Evolutionary conservation across 2,797 vertebrate genomes (phyloP).

Genomic region (Avahi laniger): DNA sequence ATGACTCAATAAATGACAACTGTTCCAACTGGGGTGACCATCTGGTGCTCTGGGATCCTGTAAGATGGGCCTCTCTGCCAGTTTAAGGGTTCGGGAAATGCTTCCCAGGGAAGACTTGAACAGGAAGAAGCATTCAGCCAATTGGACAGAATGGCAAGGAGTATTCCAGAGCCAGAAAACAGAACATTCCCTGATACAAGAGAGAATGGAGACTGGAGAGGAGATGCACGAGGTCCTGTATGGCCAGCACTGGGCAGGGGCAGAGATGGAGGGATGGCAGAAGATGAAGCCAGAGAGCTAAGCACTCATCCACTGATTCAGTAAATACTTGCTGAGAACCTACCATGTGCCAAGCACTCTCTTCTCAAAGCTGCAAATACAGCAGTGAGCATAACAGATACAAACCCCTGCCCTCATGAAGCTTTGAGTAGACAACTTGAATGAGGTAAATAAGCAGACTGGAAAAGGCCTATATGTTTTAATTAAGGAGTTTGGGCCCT

Average conservation of each 20-base stretch:
- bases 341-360: background rate
- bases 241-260: fast-evolving
- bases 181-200: background rate
- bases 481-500: background rate
- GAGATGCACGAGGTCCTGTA: fast-evolving
- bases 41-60: background rate
- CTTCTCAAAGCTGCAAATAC: background rate
- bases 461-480: background rate
- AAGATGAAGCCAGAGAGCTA: background rate
- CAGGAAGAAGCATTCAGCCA: background rate
- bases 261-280: fast-evolving
- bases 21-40: background rate
- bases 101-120: background rate
- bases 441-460: background rate
- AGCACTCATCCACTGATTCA: background rate
- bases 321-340: background rate
- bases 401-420: background rate
- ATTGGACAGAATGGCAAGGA: background rate
- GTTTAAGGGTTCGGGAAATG: background rate
- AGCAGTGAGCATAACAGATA: background rate
- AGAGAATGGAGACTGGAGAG: background rate
- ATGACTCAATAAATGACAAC: background rate
- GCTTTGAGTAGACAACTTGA: background rate
- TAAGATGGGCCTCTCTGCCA: background rate
- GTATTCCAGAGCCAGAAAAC: background rate